Percentiles rank a stretch among this genome's conserved stretches.
Conservation (phyloP, 2,113 vertebrate species). For the Pachypanchax playfairii region DNA sequence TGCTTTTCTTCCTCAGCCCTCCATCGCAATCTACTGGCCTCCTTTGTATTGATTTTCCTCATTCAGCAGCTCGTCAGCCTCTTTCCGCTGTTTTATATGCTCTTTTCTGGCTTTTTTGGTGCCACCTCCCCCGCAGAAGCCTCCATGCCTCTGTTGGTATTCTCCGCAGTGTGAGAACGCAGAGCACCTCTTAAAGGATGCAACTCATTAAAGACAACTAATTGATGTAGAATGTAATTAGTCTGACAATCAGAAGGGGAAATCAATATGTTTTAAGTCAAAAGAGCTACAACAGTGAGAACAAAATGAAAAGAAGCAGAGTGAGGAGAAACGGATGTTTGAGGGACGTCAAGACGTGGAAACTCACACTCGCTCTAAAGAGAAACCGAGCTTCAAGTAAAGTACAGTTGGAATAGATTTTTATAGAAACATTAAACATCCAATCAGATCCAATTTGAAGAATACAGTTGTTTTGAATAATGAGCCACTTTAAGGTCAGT, state of each 20-base stretch:
- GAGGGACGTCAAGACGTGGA: background rate
- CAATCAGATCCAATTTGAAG: no score
- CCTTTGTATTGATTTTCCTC: conserved; percentile 59
- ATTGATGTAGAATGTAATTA: conserved; percentile 68
- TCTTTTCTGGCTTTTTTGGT: conserved; percentile 58
- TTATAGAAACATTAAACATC: no score
- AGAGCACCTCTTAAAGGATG: no score
- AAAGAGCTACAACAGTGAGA: conserved; percentile 24
- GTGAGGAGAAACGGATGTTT: background rate
- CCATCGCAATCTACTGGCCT: conserved; percentile 57
- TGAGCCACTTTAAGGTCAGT: no score
- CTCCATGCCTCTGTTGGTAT: conserved; percentile 1
- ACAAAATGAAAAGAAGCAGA: conserved; percentile 14
- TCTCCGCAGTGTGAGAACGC: conserved; percentile 58
- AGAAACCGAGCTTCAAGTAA: background rate
- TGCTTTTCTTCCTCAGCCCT: conserved; percentile 61
- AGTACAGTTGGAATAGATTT: no score
- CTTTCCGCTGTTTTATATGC: conserved; percentile 64
- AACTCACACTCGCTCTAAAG: background rate
- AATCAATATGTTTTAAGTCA: conserved; percentile 58
- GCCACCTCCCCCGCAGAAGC: background rate
- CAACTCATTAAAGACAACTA: conserved; percentile 59
- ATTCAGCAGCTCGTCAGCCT: conserved; percentile 56
- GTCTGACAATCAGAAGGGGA: conserved; percentile 55
- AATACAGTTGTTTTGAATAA: no score